Percentiles rank a stretch among this genome's conserved stretches.
These are phyloP conservation scores for Leptopilina myrica DNA, from an alignment of 2,888 invertebrate genomes.

Conservation along the genomic window DNA sequence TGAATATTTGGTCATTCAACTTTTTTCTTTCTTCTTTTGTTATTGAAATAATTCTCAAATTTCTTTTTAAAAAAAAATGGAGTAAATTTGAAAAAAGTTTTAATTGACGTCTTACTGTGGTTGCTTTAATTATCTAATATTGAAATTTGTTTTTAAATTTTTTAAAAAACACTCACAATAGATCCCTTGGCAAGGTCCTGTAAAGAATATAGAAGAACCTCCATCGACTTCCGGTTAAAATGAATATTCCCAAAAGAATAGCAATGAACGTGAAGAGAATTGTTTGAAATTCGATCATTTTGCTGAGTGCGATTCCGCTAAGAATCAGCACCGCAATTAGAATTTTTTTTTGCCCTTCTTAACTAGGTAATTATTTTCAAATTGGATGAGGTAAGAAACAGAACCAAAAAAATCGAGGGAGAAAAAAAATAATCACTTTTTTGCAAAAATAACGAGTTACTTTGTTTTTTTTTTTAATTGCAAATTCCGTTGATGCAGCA, in stretches of 20 bases:
- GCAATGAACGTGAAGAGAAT: slow-evolving; percentile 85
- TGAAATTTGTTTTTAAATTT: no score
- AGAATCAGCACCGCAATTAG: slow-evolving; percentile 24
- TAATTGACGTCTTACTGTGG: no score
- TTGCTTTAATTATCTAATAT: no score
- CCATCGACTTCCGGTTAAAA: slow-evolving; percentile 79
- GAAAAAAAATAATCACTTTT: neutral
- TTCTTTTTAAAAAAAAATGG: no score
- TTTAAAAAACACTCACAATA: slow-evolving; percentile 79
- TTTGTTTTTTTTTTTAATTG: neutral
- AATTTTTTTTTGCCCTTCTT: neutral
- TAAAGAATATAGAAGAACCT: slow-evolving; percentile 81
- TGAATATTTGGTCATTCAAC: neutral
- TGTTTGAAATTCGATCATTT: slow-evolving; percentile 80
- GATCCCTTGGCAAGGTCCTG: slow-evolving; percentile 83
- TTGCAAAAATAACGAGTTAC: neutral
- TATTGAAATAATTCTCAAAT: no score
- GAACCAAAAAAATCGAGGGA: neutral
- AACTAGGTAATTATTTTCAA: neutral
- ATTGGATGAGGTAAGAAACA: no score
- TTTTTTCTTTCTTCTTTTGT: neutral
- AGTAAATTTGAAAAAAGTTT: no score
- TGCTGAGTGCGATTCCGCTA: slow-evolving; percentile 54
- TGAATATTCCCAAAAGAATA: slow-evolving; percentile 80
- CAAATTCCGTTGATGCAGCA: neutral